Percentiles rank a stretch among this genome's conserved stretches.
Evolutionary conservation across 2,888 invertebrate genomes (phyloP).

Genomic region (Girardia tigrina): DNA sequence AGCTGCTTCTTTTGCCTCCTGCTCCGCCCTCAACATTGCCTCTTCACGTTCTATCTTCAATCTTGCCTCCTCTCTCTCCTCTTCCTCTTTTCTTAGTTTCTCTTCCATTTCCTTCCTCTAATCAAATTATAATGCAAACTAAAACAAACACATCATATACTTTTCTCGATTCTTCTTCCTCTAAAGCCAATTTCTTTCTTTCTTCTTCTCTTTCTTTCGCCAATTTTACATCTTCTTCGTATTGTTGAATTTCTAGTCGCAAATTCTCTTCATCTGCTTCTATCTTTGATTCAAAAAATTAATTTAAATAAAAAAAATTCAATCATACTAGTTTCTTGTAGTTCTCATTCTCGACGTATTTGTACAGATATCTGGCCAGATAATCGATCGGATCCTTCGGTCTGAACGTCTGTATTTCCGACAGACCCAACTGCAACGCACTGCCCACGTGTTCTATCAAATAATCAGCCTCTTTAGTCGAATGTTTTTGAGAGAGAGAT

Average conservation of each 20-base stretch:
- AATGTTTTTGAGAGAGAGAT: constrained; percentile 20
- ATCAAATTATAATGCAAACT: no score
- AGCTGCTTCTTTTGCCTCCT: neutral
- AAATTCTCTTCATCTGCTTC: neutral
- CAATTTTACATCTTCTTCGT: neutral
- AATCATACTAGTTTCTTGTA: neutral
- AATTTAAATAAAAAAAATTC: neutral
- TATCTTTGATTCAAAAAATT: neutral
- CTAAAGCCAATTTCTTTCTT: neutral
- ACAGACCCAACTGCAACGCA: constrained; percentile 27
- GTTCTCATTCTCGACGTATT: constrained; percentile 30
- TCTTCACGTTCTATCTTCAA: neutral
- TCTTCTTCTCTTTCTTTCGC: constrained; percentile 3
- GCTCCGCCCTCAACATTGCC: neutral
- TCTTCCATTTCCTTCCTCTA: neutral
- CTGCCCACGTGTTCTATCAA: constrained; percentile 33
- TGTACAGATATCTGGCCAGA: constrained; percentile 32
- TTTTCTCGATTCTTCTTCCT: constrained; percentile 1
- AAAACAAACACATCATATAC: no score
- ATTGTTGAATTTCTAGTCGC: neutral
- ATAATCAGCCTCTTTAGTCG: constrained; percentile 35
- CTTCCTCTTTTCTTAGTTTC: neutral
- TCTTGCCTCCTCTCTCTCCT: neutral
- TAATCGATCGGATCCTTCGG: constrained; percentile 35
- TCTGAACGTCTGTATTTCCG: constrained; percentile 26